phyloP scores from a whole-genome alignment of 2,888 invertebrate species.

The Meteorus cinctellus region DNA sequence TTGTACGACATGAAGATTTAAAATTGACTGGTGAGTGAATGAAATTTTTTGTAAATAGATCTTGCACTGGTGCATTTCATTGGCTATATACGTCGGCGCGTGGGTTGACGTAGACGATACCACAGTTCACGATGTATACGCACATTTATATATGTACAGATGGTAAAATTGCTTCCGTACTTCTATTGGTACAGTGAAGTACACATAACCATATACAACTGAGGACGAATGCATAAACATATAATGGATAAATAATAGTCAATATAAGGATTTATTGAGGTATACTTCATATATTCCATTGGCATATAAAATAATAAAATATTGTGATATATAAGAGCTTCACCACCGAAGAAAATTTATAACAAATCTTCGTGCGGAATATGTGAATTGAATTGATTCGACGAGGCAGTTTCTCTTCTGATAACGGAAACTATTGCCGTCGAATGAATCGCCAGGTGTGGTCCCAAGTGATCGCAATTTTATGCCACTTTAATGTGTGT shows the following conservation, averaged over 20 bases:
- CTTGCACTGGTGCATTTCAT: not conserved
- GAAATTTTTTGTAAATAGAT: slow-evolving; percentile 39
- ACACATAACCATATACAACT: not conserved
- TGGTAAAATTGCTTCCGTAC: slow-evolving; percentile 58
- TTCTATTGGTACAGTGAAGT: slow-evolving; percentile 30
- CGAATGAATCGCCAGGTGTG: slow-evolving; percentile 39
- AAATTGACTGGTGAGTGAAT: no score
- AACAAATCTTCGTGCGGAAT: not conserved
- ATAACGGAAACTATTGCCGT: slow-evolving; percentile 32
- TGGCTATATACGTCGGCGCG: slow-evolving; percentile 39
- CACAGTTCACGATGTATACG: slow-evolving; percentile 47
- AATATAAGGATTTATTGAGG: slow-evolving; percentile 10
- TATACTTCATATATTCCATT: not conserved
- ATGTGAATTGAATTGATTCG: slow-evolving; percentile 23
- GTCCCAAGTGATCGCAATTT: slow-evolving; percentile 43
- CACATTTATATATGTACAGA: slow-evolving; percentile 2
- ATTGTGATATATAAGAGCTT: not conserved
- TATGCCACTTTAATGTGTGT: slow-evolving; percentile 45
- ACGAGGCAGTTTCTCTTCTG: slow-evolving; percentile 23
- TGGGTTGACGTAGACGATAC: slow-evolving; percentile 58
- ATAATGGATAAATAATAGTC: slow-evolving; percentile 19
- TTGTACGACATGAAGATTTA: no score
- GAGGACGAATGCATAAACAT: slow-evolving; percentile 8
- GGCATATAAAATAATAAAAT: not conserved
- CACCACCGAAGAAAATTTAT: slow-evolving; percentile 4